These are phyloP conservation scores for Leucania comma DNA, from an alignment of 2,888 invertebrate genomes.

Conservation along the genomic window DNA sequence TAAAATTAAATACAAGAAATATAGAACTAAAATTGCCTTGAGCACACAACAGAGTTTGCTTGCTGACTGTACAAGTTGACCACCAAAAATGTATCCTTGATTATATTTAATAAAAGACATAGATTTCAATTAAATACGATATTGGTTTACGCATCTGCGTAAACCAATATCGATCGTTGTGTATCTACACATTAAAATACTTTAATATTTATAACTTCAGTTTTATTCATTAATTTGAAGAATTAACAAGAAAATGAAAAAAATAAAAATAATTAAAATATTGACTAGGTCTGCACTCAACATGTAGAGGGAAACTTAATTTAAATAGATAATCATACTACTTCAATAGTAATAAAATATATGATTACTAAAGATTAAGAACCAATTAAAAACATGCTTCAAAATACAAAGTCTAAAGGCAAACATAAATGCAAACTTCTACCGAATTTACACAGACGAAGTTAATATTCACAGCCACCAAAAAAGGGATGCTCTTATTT, in stretches of 20 bases:
- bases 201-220: neutral
- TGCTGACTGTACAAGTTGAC: slow-evolving; percentile 6
- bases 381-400: no score
- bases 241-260: neutral
- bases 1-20: neutral
- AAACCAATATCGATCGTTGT: no score
- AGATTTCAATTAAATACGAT: no score
- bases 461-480: neutral
- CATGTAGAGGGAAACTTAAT: no score
- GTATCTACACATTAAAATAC: neutral
- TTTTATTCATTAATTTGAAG: neutral
- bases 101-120: slow-evolving; percentile 23
- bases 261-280: no score
- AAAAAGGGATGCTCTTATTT: slow-evolving; percentile 29
- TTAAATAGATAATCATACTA: no score
- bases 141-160: neutral
- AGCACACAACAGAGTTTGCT: neutral
- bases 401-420: no score
- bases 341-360: no score
- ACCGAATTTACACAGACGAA: neutral
- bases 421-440: neutral
- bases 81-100: slow-evolving; percentile 12
- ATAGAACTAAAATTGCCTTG: neutral
- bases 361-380: no score
- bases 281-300: no score